These are phyloP conservation scores for Athrips mouffetella DNA, from an alignment of 2,888 invertebrate genomes.

Conservation along the genomic window DNA sequence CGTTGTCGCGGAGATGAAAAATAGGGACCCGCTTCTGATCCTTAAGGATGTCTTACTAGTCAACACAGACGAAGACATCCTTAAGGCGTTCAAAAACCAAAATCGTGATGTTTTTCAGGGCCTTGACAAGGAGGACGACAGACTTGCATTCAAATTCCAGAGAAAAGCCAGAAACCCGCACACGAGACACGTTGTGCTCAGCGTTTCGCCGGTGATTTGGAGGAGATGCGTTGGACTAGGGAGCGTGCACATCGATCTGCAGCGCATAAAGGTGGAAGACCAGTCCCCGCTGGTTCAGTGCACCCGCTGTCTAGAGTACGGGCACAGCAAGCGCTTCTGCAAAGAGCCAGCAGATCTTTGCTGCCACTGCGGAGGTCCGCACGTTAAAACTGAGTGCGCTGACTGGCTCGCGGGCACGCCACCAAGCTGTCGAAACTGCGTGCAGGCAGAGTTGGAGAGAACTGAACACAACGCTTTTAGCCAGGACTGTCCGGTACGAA, in stretches of 20 bases:
- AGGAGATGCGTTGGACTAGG: not conserved
- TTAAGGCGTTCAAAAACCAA: slow-evolving; percentile 12
- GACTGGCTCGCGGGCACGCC: not conserved
- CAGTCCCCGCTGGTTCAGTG: slow-evolving; percentile 15
- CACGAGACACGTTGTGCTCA: not conserved
- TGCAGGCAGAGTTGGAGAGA: not conserved
- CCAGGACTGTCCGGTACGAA: not conserved
- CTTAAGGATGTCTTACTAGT: slow-evolving; percentile 4
- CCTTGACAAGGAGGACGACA: not conserved
- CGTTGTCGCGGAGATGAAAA: slow-evolving; percentile 9
- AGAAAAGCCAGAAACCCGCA: slow-evolving; percentile 10
- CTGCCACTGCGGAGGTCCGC: slow-evolving; percentile 15
- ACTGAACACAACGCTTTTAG: slow-evolving; percentile 11
- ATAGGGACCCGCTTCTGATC: slow-evolving; percentile 18
- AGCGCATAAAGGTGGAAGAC: slow-evolving; percentile 4
- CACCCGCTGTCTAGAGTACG: slow-evolving; percentile 12
- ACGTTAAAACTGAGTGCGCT: not conserved
- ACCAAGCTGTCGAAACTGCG: slow-evolving; percentile 14
- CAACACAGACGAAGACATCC: slow-evolving; percentile 11
- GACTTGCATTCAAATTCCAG: slow-evolving; percentile 2
- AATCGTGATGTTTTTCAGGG: slow-evolving; percentile 6
- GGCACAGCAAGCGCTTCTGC: slow-evolving; percentile 1
- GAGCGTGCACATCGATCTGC: slow-evolving; percentile 8
- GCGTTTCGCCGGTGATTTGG: slow-evolving; percentile 3
- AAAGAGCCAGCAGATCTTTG: slow-evolving; percentile 5